Percentiles rank a stretch among this genome's conserved stretches.
These are phyloP conservation scores for Hyles euphorbiae DNA, from an alignment of 1,140 invertebrate genomes.

Conservation along the genomic window DNA sequence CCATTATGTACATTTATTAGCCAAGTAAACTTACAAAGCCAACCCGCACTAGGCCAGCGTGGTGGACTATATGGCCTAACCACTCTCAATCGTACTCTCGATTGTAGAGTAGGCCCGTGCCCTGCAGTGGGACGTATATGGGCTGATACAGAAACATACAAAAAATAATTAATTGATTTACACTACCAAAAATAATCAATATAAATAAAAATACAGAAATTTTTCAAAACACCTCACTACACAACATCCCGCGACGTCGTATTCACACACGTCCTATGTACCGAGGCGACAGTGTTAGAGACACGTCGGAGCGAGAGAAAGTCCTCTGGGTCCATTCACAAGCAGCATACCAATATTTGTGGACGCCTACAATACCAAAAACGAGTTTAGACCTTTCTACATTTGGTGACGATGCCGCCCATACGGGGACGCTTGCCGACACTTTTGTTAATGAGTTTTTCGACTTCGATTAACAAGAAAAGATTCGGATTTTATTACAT, in stretches of 20 bases:
- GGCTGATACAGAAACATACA: too few species aligned
- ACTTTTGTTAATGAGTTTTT: not conserved
- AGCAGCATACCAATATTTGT: conserved; percentile 72
- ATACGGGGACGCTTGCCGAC: conserved; percentile 9
- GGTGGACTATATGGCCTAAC: too few species aligned
- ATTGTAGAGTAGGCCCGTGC: too few species aligned
- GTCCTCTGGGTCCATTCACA: conserved; percentile 68
- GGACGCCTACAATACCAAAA: conserved; percentile 64
- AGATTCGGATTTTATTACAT: too few species aligned
- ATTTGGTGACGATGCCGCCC: conserved; percentile 31
- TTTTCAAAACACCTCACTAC: not conserved
- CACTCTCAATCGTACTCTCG: too few species aligned
- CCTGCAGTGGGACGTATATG: too few species aligned
- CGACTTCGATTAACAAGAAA: not conserved
- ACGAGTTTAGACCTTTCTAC: conserved; percentile 67
- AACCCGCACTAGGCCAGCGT: too few species aligned
- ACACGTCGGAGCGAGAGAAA: conserved; percentile 57
- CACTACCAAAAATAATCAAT: not conserved
- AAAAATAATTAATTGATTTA: not conserved
- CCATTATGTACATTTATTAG: too few species aligned
- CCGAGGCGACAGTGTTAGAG: conserved; percentile 41
- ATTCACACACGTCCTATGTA: conserved; percentile 22
- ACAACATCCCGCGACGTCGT: not conserved
- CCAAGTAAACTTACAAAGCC: too few species aligned
- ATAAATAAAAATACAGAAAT: not conserved